Evolutionary conservation across 2,888 invertebrate species (phyloP).

Genomic region (Baronia brevicornis): DNA sequence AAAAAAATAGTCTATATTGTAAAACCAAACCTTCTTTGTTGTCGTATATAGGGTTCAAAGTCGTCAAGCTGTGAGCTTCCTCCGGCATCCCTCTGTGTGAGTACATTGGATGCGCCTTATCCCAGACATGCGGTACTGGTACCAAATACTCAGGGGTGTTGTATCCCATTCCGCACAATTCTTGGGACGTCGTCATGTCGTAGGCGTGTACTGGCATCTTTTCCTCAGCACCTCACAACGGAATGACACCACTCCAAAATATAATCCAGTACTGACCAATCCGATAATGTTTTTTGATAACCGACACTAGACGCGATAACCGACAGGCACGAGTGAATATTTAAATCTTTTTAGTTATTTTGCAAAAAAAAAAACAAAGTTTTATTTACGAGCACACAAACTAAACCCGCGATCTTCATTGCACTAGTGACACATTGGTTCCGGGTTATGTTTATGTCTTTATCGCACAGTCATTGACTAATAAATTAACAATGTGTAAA

Average conservation of each 20-base stretch:
- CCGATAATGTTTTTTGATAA: slow-evolving; percentile 26
- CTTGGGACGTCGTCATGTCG: slow-evolving; percentile 56
- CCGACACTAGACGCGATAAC: slow-evolving; percentile 32
- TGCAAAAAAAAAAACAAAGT: no score
- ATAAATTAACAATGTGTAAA: slow-evolving; percentile 12
- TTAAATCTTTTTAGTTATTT: no score
- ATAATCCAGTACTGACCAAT: slow-evolving; percentile 35
- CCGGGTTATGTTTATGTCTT: slow-evolving; percentile 51
- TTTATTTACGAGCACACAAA: no score
- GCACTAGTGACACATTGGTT: slow-evolving; percentile 23
- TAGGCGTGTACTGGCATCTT: slow-evolving; percentile 65
- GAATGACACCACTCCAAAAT: slow-evolving; percentile 34
- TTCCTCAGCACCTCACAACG: slow-evolving; percentile 28
- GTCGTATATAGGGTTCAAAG: slow-evolving; percentile 18
- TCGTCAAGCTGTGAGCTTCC: slow-evolving; percentile 16
- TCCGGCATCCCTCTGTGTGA: slow-evolving; percentile 35
- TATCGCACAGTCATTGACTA: slow-evolving; percentile 40
- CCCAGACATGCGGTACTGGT: slow-evolving; percentile 45
- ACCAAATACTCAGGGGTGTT: slow-evolving; percentile 40
- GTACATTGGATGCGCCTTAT: slow-evolving; percentile 43
- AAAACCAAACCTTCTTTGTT: slow-evolving; percentile 35
- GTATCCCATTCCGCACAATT: slow-evolving; percentile 50
- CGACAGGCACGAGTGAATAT: slow-evolving; percentile 47
- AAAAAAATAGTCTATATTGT: no score
- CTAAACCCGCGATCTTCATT: no score